Conservation (phyloP, 2,888 invertebrate genomes). For the Drosophila anomalata region DNA sequence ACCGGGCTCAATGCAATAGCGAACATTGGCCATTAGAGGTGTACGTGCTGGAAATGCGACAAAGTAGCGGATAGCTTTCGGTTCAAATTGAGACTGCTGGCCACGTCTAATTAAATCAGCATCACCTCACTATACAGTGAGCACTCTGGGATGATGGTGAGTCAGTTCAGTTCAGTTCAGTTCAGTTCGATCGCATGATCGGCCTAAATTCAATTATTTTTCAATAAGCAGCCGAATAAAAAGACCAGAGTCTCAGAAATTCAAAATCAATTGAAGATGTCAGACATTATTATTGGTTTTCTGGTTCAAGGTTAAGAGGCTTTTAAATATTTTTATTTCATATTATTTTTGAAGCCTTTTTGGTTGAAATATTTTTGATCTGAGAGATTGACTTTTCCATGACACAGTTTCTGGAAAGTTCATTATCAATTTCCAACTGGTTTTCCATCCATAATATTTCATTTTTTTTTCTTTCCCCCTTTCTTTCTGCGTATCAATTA, state of each 20-base stretch:
- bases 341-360: background rate
- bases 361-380: background rate
- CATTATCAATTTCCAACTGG: conserved; percentile 35
- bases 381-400: conserved; percentile 1
- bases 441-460: conserved; percentile 7
- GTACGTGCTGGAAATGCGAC: conserved; percentile 50
- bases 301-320: background rate
- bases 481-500: conserved; percentile 41
- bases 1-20: conserved; percentile 26
- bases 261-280: conserved; percentile 56
- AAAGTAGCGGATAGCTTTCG: conserved; percentile 44
- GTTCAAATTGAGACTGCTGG: conserved; percentile 52
- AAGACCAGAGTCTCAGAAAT: background rate
- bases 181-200: conserved; percentile 30
- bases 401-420: conserved; percentile 33
- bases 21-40: conserved; percentile 19
- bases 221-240: conserved; percentile 44
- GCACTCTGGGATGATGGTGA: too few relatives aligned
- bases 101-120: conserved; percentile 72
- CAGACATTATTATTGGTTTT: background rate
- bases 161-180: background rate
- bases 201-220: conserved; percentile 65
- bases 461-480: conserved; percentile 9
- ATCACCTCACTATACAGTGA: conserved; percentile 22
- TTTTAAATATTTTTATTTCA: background rate